Percentiles rank a stretch among this genome's conserved stretches.
Conservation (phyloP, 2,113 vertebrate species). For the Shinisaurus crocodilurus region DNA sequence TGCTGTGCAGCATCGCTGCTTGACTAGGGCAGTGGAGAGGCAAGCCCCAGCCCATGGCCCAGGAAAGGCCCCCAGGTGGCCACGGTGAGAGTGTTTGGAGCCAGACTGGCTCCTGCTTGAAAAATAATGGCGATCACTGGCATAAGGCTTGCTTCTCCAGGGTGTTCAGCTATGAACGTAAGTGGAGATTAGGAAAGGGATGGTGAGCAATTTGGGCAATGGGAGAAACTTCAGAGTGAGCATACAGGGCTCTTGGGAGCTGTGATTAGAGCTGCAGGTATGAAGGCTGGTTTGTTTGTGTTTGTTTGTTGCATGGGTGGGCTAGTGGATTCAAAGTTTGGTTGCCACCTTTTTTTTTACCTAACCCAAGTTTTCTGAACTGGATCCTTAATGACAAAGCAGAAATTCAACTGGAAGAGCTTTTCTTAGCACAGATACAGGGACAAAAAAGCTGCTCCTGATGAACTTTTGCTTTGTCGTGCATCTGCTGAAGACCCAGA, state of each 20-base stretch:
- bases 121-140: conserved; percentile 1
- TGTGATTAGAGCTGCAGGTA: background rate
- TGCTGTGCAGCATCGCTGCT: too few relatives aligned
- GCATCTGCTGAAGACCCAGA: background rate
- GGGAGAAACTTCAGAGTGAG: background rate
- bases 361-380: background rate
- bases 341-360: background rate
- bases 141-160: background rate
- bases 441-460: background rate
- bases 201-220: background rate
- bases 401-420: background rate
- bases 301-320: background rate
- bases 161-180: background rate
- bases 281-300: too few relatives aligned
- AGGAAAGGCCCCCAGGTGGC: too few relatives aligned
- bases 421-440: background rate
- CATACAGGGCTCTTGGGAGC: background rate
- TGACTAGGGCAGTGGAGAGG: too few relatives aligned
- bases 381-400: background rate
- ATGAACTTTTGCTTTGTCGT: background rate
- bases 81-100: background rate
- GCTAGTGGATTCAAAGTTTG: background rate
- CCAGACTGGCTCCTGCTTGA: too few relatives aligned
- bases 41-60: too few relatives aligned
- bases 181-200: background rate